These are phyloP conservation scores for Eciton burchellii DNA, from an alignment of 1,140 invertebrate species.

Conservation along the genomic window DNA sequence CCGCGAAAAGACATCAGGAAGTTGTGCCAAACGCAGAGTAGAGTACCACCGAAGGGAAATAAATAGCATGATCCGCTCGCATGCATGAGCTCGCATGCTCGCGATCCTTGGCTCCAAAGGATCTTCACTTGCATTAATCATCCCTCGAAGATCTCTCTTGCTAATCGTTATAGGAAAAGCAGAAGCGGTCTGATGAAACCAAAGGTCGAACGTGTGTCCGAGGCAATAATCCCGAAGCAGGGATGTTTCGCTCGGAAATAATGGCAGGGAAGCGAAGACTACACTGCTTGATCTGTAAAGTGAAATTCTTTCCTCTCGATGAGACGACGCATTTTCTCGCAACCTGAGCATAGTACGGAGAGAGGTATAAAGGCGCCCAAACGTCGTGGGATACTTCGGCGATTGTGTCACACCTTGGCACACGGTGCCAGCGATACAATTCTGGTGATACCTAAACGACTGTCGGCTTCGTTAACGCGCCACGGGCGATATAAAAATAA, in stretches of 20 bases:
- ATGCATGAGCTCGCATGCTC: neutral
- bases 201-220: neutral
- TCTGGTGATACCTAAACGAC: neutral
- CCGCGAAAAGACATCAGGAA: neutral
- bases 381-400: constrained; percentile 42
- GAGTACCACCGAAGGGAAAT: neutral
- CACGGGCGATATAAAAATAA: constrained; percentile 57
- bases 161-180: neutral
- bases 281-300: constrained; percentile 16
- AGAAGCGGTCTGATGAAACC: neutral
- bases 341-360: constrained; percentile 1
- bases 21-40: too few relatives aligned
- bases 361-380: constrained; percentile 39
- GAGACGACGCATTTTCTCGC: neutral
- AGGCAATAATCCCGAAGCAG: neutral
- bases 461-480: constrained; percentile 35
- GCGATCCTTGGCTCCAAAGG: neutral
- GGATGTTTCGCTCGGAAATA: constrained; percentile 8
- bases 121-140: neutral
- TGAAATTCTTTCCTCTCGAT: constrained; percentile 36
- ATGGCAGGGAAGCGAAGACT: neutral
- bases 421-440: constrained; percentile 49
- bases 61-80: neutral
- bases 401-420: constrained; percentile 68
- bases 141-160: neutral